Base-by-base conservation (phyloP, 2,113 vertebrate species). In the Argyrosomus japonicus region DNA sequence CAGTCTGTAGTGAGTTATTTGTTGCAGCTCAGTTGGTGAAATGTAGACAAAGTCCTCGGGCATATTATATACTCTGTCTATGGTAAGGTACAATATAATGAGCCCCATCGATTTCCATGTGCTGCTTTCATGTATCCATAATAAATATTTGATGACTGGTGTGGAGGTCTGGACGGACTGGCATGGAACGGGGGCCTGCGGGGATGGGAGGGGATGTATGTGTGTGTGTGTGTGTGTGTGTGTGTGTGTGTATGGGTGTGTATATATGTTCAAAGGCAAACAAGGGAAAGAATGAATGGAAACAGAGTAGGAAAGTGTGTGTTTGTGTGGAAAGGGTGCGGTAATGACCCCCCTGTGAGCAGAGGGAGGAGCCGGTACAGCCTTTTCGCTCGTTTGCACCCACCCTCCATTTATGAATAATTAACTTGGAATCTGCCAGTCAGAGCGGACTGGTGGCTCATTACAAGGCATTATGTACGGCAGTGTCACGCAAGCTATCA, bases 81-180 rank as follows among this genome's bases (percentile, higher is more conserved):
- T 68, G 56, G 68, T 67, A 68, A 83, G 83, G 82, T 64, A 50
- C 50, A 56, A 91, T 84, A 92, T 93, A 94, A 94, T 90, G 90
- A 93, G 86, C 60, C 32, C 76, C 83, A 92, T 91, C 84, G 92
- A 93, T 95, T 93, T 94, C 88, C 65, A 87, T 89, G 79, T 71
- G 87, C 87, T 88, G 83, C 89, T 93, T 94, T 94, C 84, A 94
- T 91, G 86, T 83, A 90, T 80, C 87, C 68, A 80, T 68, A n/a
- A 93, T 95, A 84, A 95, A 95, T 94, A 94, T 94, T 95, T 93
- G 88, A 95, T 94, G 90, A 74, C 65, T 77, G 74, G 76, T 90
- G 87, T 81, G 81, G 79, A 60, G 77, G 77, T 75, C 68, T 80
- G 82, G 73, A 77, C 71, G 45, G 79, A 86, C 58, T 70, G 79